phyloP scores from a whole-genome alignment of 1,140 invertebrate genomes.

The Eurosta solidaginis region DNA sequence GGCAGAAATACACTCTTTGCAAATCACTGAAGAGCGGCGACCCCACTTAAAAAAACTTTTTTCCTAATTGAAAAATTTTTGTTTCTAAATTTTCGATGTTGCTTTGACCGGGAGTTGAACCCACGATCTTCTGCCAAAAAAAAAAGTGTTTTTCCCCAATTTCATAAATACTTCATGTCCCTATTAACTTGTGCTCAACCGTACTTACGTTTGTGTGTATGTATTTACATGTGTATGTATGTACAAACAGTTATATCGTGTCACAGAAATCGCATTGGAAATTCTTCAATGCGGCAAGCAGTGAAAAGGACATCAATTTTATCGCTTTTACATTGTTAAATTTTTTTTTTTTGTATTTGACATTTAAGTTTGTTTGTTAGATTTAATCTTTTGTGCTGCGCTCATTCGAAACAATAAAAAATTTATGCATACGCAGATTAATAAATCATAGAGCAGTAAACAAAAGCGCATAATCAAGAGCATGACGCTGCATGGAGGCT shows the following conservation, averaged over 20 bases:
- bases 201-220: neutral
- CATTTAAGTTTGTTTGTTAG: no score
- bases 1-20: no score
- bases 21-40: no score
- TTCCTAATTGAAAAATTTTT: no score
- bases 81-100: no score
- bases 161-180: neutral
- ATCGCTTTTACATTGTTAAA: neutral
- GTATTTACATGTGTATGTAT: neutral
- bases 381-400: neutral
- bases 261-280: neutral
- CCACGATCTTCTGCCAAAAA: no score
- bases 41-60: no score
- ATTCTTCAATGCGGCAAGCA: constrained; percentile 16
- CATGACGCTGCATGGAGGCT: no score
- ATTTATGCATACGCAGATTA: constrained; percentile 14
- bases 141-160: neutral
- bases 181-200: no score
- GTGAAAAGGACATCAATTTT: constrained; percentile 26
- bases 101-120: no score
- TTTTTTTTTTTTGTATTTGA: neutral
- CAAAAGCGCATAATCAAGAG: neutral
- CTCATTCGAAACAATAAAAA: neutral
- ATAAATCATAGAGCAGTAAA: constrained; percentile 15
- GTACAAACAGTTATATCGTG: neutral